phyloP scores from a whole-genome alignment of 2,113 vertebrate species.

The Oryctolagus cuniculus region DNA sequence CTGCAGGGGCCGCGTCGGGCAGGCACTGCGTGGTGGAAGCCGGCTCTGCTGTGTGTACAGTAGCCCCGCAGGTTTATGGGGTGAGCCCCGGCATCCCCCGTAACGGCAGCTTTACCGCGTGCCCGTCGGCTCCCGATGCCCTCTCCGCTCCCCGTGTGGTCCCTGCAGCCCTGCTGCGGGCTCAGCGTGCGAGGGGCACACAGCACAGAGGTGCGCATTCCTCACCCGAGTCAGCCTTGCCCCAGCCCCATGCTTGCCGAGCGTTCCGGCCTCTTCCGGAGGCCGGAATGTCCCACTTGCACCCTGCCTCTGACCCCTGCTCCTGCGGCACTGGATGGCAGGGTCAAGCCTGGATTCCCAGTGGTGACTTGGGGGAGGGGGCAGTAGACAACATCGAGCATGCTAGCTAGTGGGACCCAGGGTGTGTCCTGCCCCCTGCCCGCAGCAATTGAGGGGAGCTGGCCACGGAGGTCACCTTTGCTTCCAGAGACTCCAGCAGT shows the following conservation, averaged over 20 bases:
- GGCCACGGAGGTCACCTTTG: neutral
- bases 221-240: too few species aligned
- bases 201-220: too few species aligned
- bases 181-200: neutral
- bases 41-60: neutral
- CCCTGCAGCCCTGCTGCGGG: neutral
- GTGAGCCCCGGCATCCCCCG: neutral
- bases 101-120: neutral
- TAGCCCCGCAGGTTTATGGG: neutral
- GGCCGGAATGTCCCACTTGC: fast-evolving
- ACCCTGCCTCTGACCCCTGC: neutral
- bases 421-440: neutral
- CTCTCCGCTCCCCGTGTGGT: neutral
- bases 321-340: neutral
- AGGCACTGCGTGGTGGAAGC: neutral
- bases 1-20: neutral
- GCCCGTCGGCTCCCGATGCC: neutral
- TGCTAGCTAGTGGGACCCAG: too few species aligned
- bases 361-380: too few species aligned
- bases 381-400: neutral
- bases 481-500: neutral
- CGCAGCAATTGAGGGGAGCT: neutral
- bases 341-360: neutral
- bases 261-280: neutral
- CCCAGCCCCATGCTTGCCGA: fast-evolving